phyloP scores from a whole-genome alignment of 2,113 vertebrate genomes.

The Pachypanchax playfairii region DNA sequence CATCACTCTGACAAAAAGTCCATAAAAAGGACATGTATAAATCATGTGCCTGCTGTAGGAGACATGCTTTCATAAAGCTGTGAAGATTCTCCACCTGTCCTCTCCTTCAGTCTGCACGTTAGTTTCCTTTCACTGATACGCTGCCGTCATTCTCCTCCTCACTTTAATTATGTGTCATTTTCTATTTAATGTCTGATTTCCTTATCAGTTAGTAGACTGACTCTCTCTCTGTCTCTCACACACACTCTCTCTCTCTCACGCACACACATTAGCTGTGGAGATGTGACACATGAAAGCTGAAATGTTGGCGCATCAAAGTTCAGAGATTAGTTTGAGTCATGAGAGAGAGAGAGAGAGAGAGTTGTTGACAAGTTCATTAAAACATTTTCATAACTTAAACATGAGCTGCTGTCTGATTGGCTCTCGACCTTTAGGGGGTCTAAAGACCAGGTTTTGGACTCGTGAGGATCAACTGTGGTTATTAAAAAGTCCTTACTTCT shows the following conservation, averaged over 20 bases:
- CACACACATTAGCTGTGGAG: conserved; percentile 32
- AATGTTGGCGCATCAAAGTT: conserved; percentile 4
- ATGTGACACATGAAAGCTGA: conserved; percentile 17
- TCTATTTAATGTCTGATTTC: conserved; percentile 32
- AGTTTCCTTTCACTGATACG: conserved; percentile 13
- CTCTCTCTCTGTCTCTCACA: conserved; percentile 27
- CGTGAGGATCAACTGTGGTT: conserved; percentile 22
- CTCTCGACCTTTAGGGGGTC: conserved; percentile 49
- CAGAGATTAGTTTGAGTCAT: conserved; percentile 33
- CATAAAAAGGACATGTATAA: conserved; percentile 30
- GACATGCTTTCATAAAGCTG: conserved; percentile 32
- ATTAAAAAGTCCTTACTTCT: conserved; percentile 28
- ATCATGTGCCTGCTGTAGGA: conserved; percentile 43
- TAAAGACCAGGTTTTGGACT: conserved; percentile 28
- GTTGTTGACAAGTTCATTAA: conserved; percentile 45
- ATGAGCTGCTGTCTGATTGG: conserved; percentile 33
- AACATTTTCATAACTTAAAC: conserved; percentile 45
- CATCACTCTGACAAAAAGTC: conserved; percentile 39
- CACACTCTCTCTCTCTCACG: conserved; percentile 26
- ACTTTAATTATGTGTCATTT: conserved; percentile 31
- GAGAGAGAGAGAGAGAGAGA: conserved; percentile 19
- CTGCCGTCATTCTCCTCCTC: too few species aligned
- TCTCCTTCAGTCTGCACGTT: conserved; percentile 27
- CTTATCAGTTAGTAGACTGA: conserved; percentile 36
- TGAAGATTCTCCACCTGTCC: conserved; percentile 26